Conservation (phyloP, 2,113 vertebrate species). For the Panthera tigris region DNA sequence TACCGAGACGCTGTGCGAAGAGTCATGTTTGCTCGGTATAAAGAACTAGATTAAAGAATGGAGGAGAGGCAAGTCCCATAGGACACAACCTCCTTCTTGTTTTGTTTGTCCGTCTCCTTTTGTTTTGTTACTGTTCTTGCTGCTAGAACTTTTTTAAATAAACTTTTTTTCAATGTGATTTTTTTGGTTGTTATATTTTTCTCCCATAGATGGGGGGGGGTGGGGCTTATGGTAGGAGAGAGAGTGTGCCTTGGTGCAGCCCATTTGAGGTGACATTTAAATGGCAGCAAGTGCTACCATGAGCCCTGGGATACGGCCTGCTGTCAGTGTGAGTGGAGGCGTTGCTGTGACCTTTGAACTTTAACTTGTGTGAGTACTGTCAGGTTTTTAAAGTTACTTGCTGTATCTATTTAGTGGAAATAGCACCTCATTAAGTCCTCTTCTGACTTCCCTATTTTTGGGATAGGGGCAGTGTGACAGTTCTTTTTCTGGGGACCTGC, state of each 20-base stretch:
- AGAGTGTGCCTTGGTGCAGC: neutral
- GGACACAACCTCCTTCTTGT: constrained; percentile 53
- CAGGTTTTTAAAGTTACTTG: neutral
- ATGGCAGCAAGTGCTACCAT: neutral
- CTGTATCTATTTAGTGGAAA: neutral
- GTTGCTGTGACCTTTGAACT: neutral
- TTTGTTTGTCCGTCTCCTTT: constrained; percentile 83
- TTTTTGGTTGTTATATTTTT: neutral
- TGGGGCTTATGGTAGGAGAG: neutral
- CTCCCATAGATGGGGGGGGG: neutral
- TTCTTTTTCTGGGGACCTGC: neutral
- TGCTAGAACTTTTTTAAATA: constrained; percentile 87
- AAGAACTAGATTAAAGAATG: constrained; percentile 92
- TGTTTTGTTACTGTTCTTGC: constrained; percentile 88
- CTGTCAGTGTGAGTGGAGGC: neutral
- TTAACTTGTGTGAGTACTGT: neutral
- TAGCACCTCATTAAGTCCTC: neutral
- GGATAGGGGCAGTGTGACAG: fast-evolving
- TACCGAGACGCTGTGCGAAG: constrained; percentile 96
- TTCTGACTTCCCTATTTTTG: neutral
- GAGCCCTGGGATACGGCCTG: neutral
- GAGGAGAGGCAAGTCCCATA: constrained; percentile 66
- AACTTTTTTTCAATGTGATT: constrained; percentile 81
- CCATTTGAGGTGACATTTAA: neutral
- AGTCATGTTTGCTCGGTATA: constrained; percentile 98